Evolutionary conservation across 2,888 invertebrate genomes (phyloP).

Genomic region (Lasioglossum malachurum): DNA sequence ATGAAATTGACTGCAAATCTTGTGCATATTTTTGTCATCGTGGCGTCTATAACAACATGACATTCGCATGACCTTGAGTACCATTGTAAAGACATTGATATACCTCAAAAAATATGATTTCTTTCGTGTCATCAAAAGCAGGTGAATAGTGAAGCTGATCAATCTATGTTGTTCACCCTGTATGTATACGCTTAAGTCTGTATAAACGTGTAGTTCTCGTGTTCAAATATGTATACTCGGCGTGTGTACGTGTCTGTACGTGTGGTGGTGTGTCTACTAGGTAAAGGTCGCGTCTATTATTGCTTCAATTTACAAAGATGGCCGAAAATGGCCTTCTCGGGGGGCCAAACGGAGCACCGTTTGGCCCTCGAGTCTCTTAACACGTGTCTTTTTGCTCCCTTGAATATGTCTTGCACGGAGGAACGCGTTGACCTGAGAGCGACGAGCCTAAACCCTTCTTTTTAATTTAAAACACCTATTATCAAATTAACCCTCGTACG

Average conservation of each 20-base stretch:
- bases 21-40: not conserved
- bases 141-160: not conserved
- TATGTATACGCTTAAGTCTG: slow-evolving; percentile 58
- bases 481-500: not conserved
- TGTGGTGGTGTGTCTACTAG: slow-evolving; percentile 45
- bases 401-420: slow-evolving; percentile 39
- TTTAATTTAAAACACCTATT: not conserved
- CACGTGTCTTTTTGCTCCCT: slow-evolving; percentile 66
- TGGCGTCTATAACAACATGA: not conserved
- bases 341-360: slow-evolving; percentile 31
- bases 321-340: slow-evolving; percentile 44
- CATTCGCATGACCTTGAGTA: not conserved
- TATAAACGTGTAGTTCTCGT: slow-evolving; percentile 66
- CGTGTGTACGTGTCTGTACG: slow-evolving; percentile 29
- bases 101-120: not conserved
- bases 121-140: not conserved
- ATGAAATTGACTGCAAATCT: not conserved
- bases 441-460: not conserved
- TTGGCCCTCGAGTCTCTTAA: slow-evolving; percentile 23
- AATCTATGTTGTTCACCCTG: not conserved
- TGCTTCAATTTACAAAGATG: slow-evolving; percentile 70
- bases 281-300: slow-evolving; percentile 70
- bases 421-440: slow-evolving; percentile 2
- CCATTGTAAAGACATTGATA: not conserved
- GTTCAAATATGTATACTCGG: slow-evolving; percentile 53